A percentile compares a stretch with the other conserved stretches of the same genome.
Evolutionary conservation across 2,113 vertebrate genomes (phyloP).

Genomic region (Leucoraja erinaceus): DNA sequence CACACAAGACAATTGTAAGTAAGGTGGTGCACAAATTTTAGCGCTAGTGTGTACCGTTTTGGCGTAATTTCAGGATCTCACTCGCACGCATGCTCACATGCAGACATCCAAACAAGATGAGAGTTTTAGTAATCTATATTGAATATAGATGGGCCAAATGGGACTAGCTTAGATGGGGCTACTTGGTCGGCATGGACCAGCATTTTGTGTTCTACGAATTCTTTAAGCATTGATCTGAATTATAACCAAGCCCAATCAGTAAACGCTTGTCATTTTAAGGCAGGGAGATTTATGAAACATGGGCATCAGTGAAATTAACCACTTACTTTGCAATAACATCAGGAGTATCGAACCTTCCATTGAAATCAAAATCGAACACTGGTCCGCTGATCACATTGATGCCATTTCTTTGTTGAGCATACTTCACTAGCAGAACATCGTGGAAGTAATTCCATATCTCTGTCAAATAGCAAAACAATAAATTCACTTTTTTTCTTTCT

Average conservation of each 20-base stretch:
- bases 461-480: constrained; percentile 46
- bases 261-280: neutral
- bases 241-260: neutral
- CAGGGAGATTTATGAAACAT: neutral
- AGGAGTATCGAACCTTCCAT: constrained; percentile 71
- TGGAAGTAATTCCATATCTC: constrained; percentile 82
- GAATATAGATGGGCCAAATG: too few relatives aligned
- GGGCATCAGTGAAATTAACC: neutral
- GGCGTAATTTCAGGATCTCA: too few relatives aligned
- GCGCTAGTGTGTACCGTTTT: too few relatives aligned
- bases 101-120: too few relatives aligned
- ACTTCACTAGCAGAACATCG: constrained; percentile 58
- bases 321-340: constrained; percentile 60
- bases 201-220: neutral
- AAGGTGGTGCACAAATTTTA: too few relatives aligned
- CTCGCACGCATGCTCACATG: too few relatives aligned
- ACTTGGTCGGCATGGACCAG: too few relatives aligned
- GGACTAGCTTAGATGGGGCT: too few relatives aligned
- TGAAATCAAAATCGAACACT: constrained; percentile 78
- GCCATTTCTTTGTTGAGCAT: constrained; percentile 68
- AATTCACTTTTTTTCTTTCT: constrained; percentile 31
- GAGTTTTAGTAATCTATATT: too few relatives aligned
- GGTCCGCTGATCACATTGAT: constrained; percentile 87
- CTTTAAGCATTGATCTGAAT: neutral
- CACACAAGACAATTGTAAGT: too few relatives aligned